A percentile compares a stretch with the other conserved stretches of the same genome.
phyloP scores from a whole-genome alignment of 2,797 vertebrate species.

The Sternarchorhynchus goeldii region DNA sequence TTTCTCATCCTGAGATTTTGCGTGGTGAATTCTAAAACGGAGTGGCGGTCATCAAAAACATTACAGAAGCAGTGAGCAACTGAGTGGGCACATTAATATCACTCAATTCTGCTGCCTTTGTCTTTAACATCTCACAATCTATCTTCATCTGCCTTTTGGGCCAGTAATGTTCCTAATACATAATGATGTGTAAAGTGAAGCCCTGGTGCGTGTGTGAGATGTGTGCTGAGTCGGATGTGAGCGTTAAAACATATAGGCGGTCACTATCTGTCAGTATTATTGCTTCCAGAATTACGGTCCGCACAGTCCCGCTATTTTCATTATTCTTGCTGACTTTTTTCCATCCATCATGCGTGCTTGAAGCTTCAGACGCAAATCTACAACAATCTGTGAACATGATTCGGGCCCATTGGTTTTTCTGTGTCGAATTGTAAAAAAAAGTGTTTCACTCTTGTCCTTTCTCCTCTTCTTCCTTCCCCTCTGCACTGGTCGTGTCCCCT shows the following conservation, averaged over 20 bases:
- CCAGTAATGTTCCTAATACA: constrained; percentile 43
- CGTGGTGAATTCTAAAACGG: constrained; percentile 11
- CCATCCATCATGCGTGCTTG: constrained; percentile 13
- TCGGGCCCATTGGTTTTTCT: constrained; percentile 11
- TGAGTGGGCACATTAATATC: constrained; percentile 39
- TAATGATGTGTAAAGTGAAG: constrained; percentile 49
- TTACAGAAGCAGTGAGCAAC: constrained; percentile 33
- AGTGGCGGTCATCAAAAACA: constrained; percentile 31
- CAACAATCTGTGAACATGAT: constrained; percentile 23
- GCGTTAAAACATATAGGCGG: constrained; percentile 34
- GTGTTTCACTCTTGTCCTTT: no score
- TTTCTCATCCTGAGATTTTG: constrained; percentile 27
- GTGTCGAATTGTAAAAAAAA: neutral
- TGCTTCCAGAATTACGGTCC: constrained; percentile 7
- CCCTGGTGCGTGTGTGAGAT: constrained; percentile 26
- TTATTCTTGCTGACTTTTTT: constrained; percentile 32
- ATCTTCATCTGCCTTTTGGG: constrained; percentile 30
- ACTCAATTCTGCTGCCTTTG: constrained; percentile 43
- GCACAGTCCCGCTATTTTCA: constrained; percentile 20
- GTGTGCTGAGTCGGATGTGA: constrained; percentile 33
- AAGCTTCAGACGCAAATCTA: neutral
- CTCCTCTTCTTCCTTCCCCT: neutral
- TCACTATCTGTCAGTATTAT: constrained; percentile 30
- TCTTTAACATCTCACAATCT: constrained; percentile 16
- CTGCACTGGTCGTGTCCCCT: neutral